These are phyloP conservation scores for Malurus elegans DNA, from an alignment of 2,113 vertebrate species.

Conservation along the genomic window DNA sequence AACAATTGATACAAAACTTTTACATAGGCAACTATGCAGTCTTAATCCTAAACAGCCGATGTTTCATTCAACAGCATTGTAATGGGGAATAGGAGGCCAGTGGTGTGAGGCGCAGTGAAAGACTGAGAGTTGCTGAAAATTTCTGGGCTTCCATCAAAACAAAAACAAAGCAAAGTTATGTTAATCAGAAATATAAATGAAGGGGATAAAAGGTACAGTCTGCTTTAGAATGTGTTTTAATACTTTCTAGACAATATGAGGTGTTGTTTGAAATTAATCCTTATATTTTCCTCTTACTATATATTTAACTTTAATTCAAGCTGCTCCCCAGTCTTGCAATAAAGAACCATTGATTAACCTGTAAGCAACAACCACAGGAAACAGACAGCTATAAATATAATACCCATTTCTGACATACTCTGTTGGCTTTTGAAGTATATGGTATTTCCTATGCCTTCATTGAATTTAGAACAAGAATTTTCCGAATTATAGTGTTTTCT, in stretches of 20 bases:
- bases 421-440: background rate
- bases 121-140: background rate
- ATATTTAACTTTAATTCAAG: background rate
- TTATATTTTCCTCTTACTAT: background rate
- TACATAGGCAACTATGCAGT: background rate
- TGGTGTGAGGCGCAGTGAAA: background rate
- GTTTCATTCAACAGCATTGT: background rate
- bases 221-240: background rate
- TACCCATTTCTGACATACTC: background rate
- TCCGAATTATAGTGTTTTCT: background rate
- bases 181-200: background rate
- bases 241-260: background rate
- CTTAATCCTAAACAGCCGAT: background rate
- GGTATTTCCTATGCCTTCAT: background rate
- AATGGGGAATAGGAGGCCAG: background rate
- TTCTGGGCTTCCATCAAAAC: background rate
- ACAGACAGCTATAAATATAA: background rate
- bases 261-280: background rate
- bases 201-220: background rate
- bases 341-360: background rate
- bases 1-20: background rate
- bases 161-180: background rate
- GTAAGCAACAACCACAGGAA: background rate
- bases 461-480: background rate
- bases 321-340: background rate